Conservation (phyloP, 2,113 vertebrate species). For the Callionymus lyra region DNA sequence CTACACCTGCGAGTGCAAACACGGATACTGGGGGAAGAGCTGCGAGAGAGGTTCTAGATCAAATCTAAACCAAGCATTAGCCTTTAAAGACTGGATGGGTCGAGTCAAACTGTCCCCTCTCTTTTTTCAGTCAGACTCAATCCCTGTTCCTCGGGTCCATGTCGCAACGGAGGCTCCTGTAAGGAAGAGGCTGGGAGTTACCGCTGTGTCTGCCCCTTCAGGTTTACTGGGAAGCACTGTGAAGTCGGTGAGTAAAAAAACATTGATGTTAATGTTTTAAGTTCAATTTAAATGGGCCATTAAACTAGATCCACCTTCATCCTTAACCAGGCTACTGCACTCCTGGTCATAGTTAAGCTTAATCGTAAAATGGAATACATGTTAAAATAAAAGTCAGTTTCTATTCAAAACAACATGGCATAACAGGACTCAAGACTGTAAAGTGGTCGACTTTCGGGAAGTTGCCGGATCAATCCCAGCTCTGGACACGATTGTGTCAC, state of each 20-base stretch:
- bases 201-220: slow-evolving; percentile 86
- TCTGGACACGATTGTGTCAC: no score
- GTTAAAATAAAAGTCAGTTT: no score
- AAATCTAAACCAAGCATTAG: background rate
- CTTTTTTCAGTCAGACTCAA: slow-evolving; percentile 78
- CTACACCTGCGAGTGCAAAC: slow-evolving; percentile 83
- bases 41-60: slow-evolving; percentile 84
- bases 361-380: no score
- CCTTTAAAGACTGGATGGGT: background rate
- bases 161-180: slow-evolving; percentile 90
- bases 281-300: no score
- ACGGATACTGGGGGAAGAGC: slow-evolving; percentile 79
- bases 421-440: no score
- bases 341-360: no score
- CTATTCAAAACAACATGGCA: no score
- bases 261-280: no score
- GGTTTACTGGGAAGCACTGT: slow-evolving; percentile 90
- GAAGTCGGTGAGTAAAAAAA: slow-evolving; percentile 94
- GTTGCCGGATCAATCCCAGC: no score
- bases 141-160: slow-evolving; percentile 80
- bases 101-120: slow-evolving; percentile 8
- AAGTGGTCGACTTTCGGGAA: no score
- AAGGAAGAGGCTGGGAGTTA: slow-evolving; percentile 77
- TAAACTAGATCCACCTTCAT: no score
- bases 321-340: no score